Evolutionary conservation across 2,113 vertebrate genomes (phyloP).

Genomic region (Laticauda laticaudata): DNA sequence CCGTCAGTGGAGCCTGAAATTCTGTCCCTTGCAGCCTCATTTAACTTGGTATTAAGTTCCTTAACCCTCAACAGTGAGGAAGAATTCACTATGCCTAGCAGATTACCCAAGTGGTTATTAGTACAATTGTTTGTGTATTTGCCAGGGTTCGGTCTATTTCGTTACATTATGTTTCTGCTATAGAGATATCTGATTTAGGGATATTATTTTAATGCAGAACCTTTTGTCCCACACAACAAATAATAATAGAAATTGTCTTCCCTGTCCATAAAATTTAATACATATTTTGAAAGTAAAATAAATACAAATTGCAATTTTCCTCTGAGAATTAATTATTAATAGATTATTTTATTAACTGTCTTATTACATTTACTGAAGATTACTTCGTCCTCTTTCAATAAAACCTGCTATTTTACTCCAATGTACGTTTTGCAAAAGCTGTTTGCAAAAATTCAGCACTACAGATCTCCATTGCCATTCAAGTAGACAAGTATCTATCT

Average conservation of each 20-base stretch:
- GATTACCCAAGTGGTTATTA: neutral
- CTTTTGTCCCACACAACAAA: neutral
- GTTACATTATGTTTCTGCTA: neutral
- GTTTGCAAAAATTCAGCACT: neutral
- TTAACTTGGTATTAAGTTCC: neutral
- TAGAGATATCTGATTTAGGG: neutral
- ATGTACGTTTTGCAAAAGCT: neutral
- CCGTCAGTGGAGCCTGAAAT: constrained; percentile 22
- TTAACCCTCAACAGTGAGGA: neutral
- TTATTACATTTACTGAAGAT: neutral
- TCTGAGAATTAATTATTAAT: neutral
- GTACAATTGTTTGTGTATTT: neutral
- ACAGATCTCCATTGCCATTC: neutral
- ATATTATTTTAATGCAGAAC: neutral
- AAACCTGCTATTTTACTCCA: neutral
- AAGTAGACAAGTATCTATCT: neutral
- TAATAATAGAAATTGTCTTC: neutral
- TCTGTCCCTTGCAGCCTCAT: constrained; percentile 45
- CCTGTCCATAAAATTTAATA: neutral
- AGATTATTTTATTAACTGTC: neutral
- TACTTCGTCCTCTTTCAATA: neutral
- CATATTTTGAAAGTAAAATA: neutral
- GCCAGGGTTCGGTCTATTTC: neutral
- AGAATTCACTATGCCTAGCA: neutral
- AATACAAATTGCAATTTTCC: neutral